These are phyloP conservation scores for Phenganax stokvisi DNA, from an alignment of 92 coral and sea anemone species.

Conservation along the genomic window DNA sequence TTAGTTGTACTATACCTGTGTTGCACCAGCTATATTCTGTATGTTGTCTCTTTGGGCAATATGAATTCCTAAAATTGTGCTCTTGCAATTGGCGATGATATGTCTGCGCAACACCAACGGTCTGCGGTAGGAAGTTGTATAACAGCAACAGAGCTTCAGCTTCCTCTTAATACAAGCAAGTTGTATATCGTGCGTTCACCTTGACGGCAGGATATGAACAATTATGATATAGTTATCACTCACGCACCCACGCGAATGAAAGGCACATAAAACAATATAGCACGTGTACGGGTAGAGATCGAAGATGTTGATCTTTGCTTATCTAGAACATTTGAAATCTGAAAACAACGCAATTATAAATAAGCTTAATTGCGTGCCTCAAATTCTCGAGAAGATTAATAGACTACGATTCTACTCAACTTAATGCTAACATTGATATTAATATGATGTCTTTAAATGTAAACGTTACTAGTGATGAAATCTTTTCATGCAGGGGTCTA, in stretches of 20 bases:
- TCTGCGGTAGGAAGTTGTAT: too few species aligned
- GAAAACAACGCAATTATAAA: background rate
- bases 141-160: too few species aligned
- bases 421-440: background rate
- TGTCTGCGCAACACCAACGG: too few species aligned
- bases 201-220: background rate
- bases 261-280: background rate
- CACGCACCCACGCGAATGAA: conserved; percentile 12
- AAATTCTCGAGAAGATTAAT: background rate
- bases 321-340: too few species aligned
- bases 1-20: background rate
- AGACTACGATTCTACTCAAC: background rate
- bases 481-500: background rate
- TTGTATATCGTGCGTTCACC: background rate
- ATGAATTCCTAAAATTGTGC: too few species aligned
- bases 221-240: background rate
- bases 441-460: background rate
- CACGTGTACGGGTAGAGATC: background rate
- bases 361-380: background rate
- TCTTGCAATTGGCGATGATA: too few species aligned
- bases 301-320: too few species aligned
- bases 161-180: background rate
- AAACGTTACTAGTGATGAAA: background rate
- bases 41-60: too few species aligned
- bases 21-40: background rate